A percentile compares a stretch with the other conserved stretches of the same genome.
Conservation (phyloP, 2,113 vertebrate species). For the Lagopus muta region DNA sequence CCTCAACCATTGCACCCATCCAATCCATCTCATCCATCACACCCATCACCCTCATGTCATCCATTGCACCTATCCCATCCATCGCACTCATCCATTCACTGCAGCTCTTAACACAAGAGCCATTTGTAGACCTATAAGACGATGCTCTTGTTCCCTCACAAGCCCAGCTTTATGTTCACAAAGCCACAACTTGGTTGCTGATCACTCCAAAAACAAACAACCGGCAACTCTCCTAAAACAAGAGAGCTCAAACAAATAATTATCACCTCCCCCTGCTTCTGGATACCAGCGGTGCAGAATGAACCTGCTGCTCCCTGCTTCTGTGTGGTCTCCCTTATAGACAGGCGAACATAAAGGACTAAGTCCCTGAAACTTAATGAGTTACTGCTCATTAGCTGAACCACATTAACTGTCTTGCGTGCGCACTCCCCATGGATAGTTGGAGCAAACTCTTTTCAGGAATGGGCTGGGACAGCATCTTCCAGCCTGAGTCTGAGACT, state of each 20-base stretch:
- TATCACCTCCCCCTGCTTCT: conserved; percentile 49
- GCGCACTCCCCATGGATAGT: background rate
- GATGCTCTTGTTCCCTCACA: background rate
- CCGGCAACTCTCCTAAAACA: background rate
- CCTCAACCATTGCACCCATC: background rate
- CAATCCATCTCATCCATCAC: background rate
- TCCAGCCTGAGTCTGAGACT: background rate
- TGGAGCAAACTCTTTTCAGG: background rate
- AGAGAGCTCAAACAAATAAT: conserved; percentile 63
- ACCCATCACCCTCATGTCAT: background rate
- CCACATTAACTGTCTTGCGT: background rate
- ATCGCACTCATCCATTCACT: background rate
- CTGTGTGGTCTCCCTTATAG: conserved; percentile 67
- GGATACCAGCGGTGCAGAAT: background rate
- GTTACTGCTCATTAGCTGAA: conserved; percentile 62
- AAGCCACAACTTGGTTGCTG: background rate
- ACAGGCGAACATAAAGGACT: conserved; percentile 46
- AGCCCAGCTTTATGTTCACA: background rate
- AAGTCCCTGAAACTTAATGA: conserved; percentile 67
- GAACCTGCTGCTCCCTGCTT: conserved; percentile 29
- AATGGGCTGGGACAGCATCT: background rate
- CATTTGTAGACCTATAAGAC: accelerated
- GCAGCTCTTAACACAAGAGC: background rate
- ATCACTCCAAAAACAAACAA: conserved; percentile 49
- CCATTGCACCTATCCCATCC: background rate